Conservation (phyloP, 30 jellyfish, hydroid and myxozoan genomes). For the Hydractinia echinata region DNA sequence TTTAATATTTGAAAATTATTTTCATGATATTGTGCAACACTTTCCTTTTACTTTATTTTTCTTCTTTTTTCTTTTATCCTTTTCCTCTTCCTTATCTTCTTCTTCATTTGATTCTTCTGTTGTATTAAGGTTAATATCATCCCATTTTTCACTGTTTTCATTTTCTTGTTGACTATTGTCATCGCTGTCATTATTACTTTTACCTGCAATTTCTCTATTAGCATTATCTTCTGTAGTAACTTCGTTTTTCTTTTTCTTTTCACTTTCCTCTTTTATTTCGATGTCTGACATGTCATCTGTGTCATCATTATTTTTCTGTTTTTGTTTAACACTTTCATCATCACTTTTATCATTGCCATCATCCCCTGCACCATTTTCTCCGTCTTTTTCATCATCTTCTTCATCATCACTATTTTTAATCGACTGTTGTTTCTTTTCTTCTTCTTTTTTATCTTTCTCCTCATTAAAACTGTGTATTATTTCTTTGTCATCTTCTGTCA, state of each 20-base stretch:
- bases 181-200: not conserved
- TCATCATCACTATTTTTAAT: not conserved
- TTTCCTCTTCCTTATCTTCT: no score
- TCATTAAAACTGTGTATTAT: not conserved
- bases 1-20: no score
- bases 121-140: no score
- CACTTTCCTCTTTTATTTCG: not conserved
- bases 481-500: slow-evolving; percentile 6
- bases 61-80: no score
- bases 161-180: no score
- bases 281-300: not conserved
- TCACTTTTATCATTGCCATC: not conserved
- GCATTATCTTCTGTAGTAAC: not conserved
- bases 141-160: no score
- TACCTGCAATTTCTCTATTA: not conserved
- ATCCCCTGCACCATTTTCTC: not conserved
- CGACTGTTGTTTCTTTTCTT: not conserved
- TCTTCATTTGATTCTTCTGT: no score
- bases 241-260: not conserved
- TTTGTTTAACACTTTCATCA: not conserved
- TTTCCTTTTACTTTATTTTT: no score
- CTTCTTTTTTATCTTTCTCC: not conserved
- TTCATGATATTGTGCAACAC: no score
- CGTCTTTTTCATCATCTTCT: slow-evolving; percentile 1
- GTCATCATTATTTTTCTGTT: not conserved